A percentile compares a stretch with the other conserved stretches of the same genome.
phyloP scores from a whole-genome alignment of 2,797 vertebrate species.

The Alfaro cultratus region DNA sequence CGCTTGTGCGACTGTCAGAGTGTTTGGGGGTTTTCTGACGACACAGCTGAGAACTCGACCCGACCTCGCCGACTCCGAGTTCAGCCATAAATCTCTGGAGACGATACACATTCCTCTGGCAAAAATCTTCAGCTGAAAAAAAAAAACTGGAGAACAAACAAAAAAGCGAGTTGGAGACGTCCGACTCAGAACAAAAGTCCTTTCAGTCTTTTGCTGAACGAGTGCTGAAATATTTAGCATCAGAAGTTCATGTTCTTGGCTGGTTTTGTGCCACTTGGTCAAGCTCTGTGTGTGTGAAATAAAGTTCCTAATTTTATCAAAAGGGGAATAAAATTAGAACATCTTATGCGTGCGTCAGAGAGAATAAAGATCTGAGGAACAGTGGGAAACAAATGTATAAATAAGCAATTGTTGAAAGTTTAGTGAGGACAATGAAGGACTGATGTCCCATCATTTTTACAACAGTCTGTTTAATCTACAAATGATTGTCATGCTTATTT shows the following conservation, averaged over 20 bases:
- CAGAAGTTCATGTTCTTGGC: conserved; percentile 6
- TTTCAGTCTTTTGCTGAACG: conserved; percentile 21
- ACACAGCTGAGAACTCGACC: conserved; percentile 40
- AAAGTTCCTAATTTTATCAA: conserved; percentile 5
- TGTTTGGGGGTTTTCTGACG: conserved; percentile 35
- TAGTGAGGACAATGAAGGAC: conserved; percentile 23
- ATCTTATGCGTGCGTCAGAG: conserved; percentile 6
- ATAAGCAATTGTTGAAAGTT: conserved; percentile 28
- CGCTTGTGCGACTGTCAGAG: conserved; percentile 28
- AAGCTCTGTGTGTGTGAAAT: conserved; percentile 10
- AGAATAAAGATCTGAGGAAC: conserved; percentile 18
- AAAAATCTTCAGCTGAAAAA: conserved; percentile 7
- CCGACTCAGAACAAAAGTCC: conserved; percentile 40
- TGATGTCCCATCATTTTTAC: conserved; percentile 13
- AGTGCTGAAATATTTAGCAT: conserved; percentile 19
- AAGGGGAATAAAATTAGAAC: conserved; percentile 3
- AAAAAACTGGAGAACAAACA: conserved; percentile 2
- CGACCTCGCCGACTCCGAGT: conserved; percentile 55
- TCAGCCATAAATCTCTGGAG: conserved; percentile 36
- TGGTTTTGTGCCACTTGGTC: conserved; percentile 13
- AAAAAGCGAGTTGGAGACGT: conserved; percentile 12
- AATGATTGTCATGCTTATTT: conserved; percentile 11
- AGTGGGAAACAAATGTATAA: conserved; percentile 10
- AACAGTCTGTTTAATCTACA: conserved; percentile 22
- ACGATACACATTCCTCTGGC: conserved; percentile 54